Percentiles rank a stretch among this genome's conserved stretches.
Evolutionary conservation across 64 coral and sea anemone genomes (phyloP).

Genomic region (Dendronephthya gigantea): DNA sequence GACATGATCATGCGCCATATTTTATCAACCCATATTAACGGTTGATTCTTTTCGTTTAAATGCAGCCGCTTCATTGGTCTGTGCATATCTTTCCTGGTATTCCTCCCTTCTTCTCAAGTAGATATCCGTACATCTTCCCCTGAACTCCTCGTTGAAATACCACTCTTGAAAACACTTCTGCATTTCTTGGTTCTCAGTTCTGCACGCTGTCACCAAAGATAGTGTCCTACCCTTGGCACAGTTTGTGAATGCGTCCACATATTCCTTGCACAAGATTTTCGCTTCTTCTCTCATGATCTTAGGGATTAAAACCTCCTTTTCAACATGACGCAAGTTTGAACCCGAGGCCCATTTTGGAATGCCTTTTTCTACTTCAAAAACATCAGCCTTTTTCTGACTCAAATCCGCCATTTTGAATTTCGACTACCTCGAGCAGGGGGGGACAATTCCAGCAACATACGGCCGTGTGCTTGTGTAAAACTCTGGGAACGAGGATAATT

Average conservation of each 20-base stretch:
- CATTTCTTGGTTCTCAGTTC: constrained; percentile 79
- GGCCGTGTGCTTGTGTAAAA: too few relatives aligned
- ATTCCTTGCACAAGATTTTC: constrained; percentile 60
- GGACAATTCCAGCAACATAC: not conserved
- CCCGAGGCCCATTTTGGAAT: constrained; percentile 73
- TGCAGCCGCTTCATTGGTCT: constrained; percentile 39
- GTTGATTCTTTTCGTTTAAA: constrained; percentile 66
- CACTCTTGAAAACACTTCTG: constrained; percentile 65
- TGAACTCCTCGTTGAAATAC: constrained; percentile 77
- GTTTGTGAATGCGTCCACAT: constrained; percentile 76
- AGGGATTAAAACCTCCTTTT: constrained; percentile 90
- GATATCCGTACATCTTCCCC: constrained; percentile 43
- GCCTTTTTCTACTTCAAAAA: not conserved
- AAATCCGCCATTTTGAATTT: constrained; percentile 32
- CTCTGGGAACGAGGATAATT: too few relatives aligned
- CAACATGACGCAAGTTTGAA: constrained; percentile 63
- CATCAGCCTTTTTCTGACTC: not conserved
- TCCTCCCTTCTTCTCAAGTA: constrained; percentile 63
- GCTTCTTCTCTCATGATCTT: constrained; percentile 89
- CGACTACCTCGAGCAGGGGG: not conserved
- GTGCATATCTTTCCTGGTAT: constrained; percentile 58
- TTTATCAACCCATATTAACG: constrained; percentile 10
- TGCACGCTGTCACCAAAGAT: constrained; percentile 61
- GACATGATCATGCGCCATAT: not conserved
- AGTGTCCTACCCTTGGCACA: constrained; percentile 75